Evolutionary conservation across 2,888 invertebrate species (phyloP), one percentile per base, ranked within the genome.

Genomic region (Limnephilus lunatus): DNA sequence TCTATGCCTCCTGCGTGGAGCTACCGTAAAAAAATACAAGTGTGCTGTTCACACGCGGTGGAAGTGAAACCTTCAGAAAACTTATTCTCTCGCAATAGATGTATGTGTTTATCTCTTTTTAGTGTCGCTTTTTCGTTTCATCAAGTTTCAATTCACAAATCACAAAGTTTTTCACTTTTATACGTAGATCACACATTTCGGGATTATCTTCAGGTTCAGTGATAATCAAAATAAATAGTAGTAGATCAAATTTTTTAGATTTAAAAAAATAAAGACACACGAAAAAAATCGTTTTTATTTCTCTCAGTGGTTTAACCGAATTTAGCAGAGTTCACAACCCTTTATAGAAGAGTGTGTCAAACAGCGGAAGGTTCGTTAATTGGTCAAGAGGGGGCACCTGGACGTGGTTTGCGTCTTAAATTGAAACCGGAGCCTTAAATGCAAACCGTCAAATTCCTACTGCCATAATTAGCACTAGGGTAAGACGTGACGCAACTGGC

Each of bases 321-420:
- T 4, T 68, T 9, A 68, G 68, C 25, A 48, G 44, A 39, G 86
- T 86, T 86, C 19, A 44, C 35, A 30, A 44, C 86, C 44, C 86
- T 86, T 3, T 3, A n/a, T 35, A n/a, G n/a, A 86, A 86, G 86
- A 86, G 86, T 86, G 86, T 86, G 86, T 86, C 86, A 86, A 86
- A 89, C 48, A 31, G 25, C 7, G 87, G 68, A 14, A 31, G 87
- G 30, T 87, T 31, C 31, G 87, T 48, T 87, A 87, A 87, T 87
- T 87, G 48, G 81, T 68, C 68, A 32, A 89, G 88, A 81, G 81
- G 25, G 25, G 88, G 30, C 25, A 12, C 32, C 81, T 35, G 88
- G 81, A 89, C 88, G 88, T 89, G 88, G 88, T 89, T 80, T 31
- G 88, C 35, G 31, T 89, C 80, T 89, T 80, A 89, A 89, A 89